Evolutionary conservation across 1,140 invertebrate species (phyloP).

Genomic region (Cotesia typhae): DNA sequence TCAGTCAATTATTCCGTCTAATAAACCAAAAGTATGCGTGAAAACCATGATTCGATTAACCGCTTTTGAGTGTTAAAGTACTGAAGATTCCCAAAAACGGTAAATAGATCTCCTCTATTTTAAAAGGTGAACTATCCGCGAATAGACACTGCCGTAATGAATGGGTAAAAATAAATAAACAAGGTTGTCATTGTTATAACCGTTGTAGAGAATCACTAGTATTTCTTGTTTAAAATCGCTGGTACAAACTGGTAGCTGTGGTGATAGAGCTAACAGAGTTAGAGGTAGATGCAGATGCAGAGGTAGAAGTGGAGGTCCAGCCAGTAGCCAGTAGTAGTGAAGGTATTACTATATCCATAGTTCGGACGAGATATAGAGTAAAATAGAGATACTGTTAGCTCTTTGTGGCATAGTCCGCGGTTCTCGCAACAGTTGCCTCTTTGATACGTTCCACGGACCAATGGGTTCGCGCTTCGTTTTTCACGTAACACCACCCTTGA

Average conservation of each 20-base stretch:
- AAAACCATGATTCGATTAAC: no score
- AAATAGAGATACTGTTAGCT: conserved; percentile 19
- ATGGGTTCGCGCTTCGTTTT: conserved; percentile 29
- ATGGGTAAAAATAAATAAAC: conserved; percentile 8
- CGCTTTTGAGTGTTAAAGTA: no score
- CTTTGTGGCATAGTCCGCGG: conserved; percentile 24
- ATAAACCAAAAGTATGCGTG: no score
- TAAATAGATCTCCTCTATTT: no score
- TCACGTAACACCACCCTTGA: conserved; percentile 21
- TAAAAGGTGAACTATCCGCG: no score
- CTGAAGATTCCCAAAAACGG: no score
- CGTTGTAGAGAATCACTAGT: neutral
- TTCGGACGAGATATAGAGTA: neutral
- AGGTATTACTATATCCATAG: neutral
- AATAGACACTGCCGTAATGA: neutral
- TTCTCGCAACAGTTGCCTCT: conserved; percentile 37
- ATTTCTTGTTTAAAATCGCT: conserved; percentile 20
- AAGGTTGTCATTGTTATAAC: conserved; percentile 18
- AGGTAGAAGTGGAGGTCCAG: no score
- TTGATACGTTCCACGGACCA: conserved; percentile 35
- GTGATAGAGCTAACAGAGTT: no score
- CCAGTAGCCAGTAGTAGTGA: neutral
- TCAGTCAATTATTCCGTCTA: no score
- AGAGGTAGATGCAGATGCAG: no score
- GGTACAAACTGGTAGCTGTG: neutral